Evolutionary conservation across 2,888 invertebrate genomes (phyloP), one percentile per base, ranked within the genome.

Genomic region (Sthenelais limicola): DNA sequence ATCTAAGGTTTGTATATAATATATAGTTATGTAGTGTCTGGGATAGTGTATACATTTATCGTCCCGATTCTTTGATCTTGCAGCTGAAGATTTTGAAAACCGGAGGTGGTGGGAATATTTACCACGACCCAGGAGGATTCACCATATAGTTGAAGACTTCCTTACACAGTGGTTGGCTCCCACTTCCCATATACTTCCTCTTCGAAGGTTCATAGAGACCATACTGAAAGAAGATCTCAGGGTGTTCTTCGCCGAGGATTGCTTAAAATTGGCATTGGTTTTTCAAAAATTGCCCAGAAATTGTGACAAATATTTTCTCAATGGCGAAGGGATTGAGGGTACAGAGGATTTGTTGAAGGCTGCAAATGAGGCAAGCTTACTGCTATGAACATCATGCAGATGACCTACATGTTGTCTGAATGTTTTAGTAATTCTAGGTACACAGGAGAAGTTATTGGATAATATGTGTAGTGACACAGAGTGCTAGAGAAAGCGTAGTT

Each of bases 111-210:
- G 79, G 18, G 80, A 83, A 38, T 77, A 79, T 12, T 79, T 89
- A 38, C 89, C 88, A 0, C 78, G 80, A 18, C 88, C 89, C 1
- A 77, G 79, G 9, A 75, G 79, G 1, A 71, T 88, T 9, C 89
- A 89, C 76, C 89, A 89, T 79, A 83, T 88, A 3, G 82, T 89
- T 15, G 89, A 89, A 79, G 89, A 89, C 77, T 88, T 89, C 79
- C 82, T 88, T 7, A 88, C 89, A 0, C 72, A 76, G 0, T 89
- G 88, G 88, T 85, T 86, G 62, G 86, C 83, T 0, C 85, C 84
- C 1, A 72, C 74, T 21, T 83, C 83, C 48, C 89, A 89, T 78
- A 77, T 88, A 49, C 79, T 86, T 18, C 88, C 88, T 0, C 80
- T 89, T 3, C 76, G 89, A n/a, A 33, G 82, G 26, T 85, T 84